phyloP scores from a whole-genome alignment of 2,797 vertebrate species.

The Cygnus olor region DNA sequence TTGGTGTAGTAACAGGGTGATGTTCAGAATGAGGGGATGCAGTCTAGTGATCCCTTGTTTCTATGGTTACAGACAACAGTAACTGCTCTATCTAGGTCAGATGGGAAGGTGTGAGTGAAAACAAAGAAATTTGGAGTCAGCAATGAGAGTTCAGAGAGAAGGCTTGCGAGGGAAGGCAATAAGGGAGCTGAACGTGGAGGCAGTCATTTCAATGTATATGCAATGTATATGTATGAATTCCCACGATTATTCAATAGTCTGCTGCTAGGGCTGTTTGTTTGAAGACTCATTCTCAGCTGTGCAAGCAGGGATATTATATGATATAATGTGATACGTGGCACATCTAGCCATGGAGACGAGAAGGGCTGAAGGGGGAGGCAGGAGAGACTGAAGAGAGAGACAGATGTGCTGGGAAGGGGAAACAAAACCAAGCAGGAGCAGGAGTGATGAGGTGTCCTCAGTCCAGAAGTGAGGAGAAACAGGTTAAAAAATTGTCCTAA shows the following conservation, averaged over 20 bases:
- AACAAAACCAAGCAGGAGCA: background rate
- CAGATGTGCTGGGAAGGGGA: background rate
- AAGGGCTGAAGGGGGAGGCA: background rate
- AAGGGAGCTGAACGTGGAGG: background rate
- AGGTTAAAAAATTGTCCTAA: background rate
- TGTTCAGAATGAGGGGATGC: background rate
- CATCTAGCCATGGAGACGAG: no score
- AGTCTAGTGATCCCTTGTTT: constrained; percentile 39
- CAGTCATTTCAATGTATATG: background rate
- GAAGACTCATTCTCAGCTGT: background rate
- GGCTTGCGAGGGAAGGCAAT: background rate
- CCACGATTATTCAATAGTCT: rapidly evolving
- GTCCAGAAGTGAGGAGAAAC: background rate
- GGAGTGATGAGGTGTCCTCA: background rate
- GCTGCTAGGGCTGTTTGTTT: no score
- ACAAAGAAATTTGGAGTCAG: background rate
- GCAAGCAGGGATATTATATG: no score
- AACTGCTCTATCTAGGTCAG: constrained; percentile 42
- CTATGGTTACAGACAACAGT: constrained; percentile 37
- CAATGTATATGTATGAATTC: background rate
- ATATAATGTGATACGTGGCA: no score
- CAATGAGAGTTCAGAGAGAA: background rate
- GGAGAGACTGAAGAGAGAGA: background rate
- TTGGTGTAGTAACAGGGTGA: background rate
- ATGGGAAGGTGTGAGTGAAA: constrained; percentile 27